Evolutionary conservation across 35 echinoderm and acorn worm species (phyloP), one percentile per base, ranked within the genome.

Genomic region (Holothuria glaberrima): DNA sequence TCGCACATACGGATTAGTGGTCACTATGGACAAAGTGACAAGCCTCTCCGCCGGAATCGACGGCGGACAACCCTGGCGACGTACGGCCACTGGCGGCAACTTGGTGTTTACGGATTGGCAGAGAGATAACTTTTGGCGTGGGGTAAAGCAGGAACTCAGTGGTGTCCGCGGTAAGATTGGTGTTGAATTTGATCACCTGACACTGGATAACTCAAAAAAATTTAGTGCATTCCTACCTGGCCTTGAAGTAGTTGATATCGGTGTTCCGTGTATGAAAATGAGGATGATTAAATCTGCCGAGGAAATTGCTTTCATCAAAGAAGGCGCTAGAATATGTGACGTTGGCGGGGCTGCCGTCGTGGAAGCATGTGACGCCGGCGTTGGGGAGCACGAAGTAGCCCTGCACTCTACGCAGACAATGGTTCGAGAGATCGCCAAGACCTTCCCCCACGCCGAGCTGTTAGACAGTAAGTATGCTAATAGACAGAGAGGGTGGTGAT

Each of bases 51-150:
- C 97, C 13, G 71, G 75, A 22, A 91, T 95, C 50, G 97, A 99
- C 48, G 93, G 69, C 20, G 97, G 97, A 35, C 93, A 91, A 77
- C 97, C 97, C 0, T 99, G 90, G 91, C 80, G 93, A 63, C 74
- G 97, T 21, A 95, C 85, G 1, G 67, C 58, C 0, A 70, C 68
- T 0, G 94, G 97, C 16, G 93, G 88, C n/a, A 99, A 94, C 32
- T 21, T 95, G 21, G 46, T 93, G 21, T 99, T 90, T 80, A 99
- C 97, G 0, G 97, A 99, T 56, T 99, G 93, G 93, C 97, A 99
- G 24, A 68, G 77, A 58, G 93, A 93, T 56, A 99, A 95, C 73
- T 99, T 91, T 73, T 99, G 93, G 88, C 30, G 30, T 12, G 97
- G 90, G 7, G 93, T 99, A 4, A 71, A 90, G 30, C 83, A 91